Evolutionary conservation across 2,888 invertebrate genomes (phyloP).

Genomic region (Ormia ochracea): DNA sequence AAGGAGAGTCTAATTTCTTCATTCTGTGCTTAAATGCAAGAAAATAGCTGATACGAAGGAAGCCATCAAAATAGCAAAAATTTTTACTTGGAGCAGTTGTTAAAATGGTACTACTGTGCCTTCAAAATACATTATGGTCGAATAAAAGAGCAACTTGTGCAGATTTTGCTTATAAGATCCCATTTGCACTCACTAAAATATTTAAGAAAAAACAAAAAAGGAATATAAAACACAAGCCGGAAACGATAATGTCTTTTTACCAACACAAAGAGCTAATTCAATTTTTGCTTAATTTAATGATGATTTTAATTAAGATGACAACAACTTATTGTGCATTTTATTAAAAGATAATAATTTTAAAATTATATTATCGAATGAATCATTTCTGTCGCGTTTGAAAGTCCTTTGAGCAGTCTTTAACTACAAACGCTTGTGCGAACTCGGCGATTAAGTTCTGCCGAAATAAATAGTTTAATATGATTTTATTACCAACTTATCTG

Average conservation of each 20-base stretch:
- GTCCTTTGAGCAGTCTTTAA: too few relatives aligned
- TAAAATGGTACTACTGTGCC: slow-evolving; percentile 25
- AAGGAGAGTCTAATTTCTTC: too few relatives aligned
- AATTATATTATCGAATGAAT: too few relatives aligned
- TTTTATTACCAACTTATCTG: too few relatives aligned
- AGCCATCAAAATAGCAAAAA: background rate
- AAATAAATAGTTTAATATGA: too few relatives aligned
- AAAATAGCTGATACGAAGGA: background rate
- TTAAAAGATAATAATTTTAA: too few relatives aligned
- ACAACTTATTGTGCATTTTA: too few relatives aligned
- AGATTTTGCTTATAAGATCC: background rate
- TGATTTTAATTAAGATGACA: background rate
- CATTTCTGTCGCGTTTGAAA: too few relatives aligned
- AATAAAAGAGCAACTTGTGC: slow-evolving; percentile 10
- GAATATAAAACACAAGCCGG: background rate
- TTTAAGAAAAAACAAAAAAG: background rate
- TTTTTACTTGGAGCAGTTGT: slow-evolving; percentile 2
- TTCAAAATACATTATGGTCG: slow-evolving; percentile 6
- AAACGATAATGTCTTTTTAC: background rate
- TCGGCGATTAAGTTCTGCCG: too few relatives aligned
- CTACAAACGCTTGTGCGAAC: too few relatives aligned
- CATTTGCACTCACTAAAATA: slow-evolving; percentile 15
- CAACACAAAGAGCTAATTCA: too few relatives aligned
- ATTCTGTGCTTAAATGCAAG: background rate
- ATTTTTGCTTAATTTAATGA: background rate